Conservation (phyloP, 1,140 invertebrate species). For the Augochlora pura region DNA sequence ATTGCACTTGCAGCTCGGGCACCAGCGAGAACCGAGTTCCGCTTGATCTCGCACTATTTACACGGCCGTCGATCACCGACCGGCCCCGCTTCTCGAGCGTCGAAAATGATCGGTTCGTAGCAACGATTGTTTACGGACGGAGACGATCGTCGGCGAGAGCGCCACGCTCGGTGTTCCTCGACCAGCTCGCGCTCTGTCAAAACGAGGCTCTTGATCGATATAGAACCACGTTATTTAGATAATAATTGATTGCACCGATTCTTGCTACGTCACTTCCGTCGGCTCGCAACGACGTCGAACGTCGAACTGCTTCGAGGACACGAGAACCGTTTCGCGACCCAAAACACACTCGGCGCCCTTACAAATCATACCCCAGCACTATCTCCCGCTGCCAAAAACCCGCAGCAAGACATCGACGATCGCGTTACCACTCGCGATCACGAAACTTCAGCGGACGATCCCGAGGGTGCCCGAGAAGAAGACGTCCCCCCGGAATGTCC, state of each 20-base stretch:
- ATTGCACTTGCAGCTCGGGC: slow-evolving; percentile 52
- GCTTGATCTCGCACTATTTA: slow-evolving; percentile 11
- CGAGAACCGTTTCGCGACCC: neutral
- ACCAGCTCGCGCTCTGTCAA: too few relatives aligned
- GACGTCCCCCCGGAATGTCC: too few relatives aligned
- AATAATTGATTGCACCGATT: neutral
- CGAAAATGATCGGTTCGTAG: neutral
- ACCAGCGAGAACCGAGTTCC: slow-evolving; percentile 15
- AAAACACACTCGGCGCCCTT: neutral
- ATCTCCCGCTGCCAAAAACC: too few relatives aligned
- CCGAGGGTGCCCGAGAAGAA: too few relatives aligned
- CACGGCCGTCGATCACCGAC: neutral
- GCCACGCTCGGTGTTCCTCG: neutral
- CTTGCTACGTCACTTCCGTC: neutral
- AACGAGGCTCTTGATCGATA: too few relatives aligned
- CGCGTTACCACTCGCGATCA: too few relatives aligned
- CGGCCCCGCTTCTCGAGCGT: neutral
- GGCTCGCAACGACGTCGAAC: too few relatives aligned
- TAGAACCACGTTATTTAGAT: too few relatives aligned
- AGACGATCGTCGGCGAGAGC: slow-evolving; percentile 14
- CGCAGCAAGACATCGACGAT: too few relatives aligned
- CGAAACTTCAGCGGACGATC: too few relatives aligned
- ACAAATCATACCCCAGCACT: neutral
- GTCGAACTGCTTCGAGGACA: neutral
- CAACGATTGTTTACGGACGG: slow-evolving; percentile 42